Percentiles rank a stretch among this genome's conserved stretches.
phyloP scores from a whole-genome alignment of 1,140 invertebrate genomes.

The Stegodyphus dumicola region DNA sequence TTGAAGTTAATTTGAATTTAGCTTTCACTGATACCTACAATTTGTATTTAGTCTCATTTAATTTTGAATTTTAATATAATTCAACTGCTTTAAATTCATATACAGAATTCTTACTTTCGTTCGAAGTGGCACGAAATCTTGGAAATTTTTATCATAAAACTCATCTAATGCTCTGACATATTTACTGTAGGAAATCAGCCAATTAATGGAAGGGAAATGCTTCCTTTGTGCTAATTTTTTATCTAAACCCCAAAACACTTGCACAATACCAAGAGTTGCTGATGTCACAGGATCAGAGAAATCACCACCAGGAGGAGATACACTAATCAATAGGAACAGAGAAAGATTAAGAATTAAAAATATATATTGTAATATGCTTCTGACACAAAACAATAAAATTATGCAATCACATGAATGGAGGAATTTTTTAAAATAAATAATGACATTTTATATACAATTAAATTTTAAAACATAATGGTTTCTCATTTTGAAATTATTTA shows the following conservation, averaged over 20 bases:
- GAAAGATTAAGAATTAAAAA: too few species aligned
- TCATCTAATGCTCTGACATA: conserved; percentile 98
- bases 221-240: conserved; percentile 99
- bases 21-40: too few species aligned
- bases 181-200: conserved; percentile 99
- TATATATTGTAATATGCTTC: too few species aligned
- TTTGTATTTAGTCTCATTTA: too few species aligned
- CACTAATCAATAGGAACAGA: conserved; percentile 68
- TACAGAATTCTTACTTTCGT: conserved; percentile 68
- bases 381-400: too few species aligned
- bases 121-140: conserved; percentile 93
- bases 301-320: conserved; percentile 99
- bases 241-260: conserved; percentile 98
- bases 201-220: conserved; percentile 99
- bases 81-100: too few species aligned
- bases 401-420: too few species aligned
- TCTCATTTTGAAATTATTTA: too few species aligned
- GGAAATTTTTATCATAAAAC: conserved; percentile 98
- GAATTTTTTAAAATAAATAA: too few species aligned
- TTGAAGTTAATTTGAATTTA: not conserved
- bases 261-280: conserved; percentile 98
- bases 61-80: too few species aligned
- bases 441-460: too few species aligned
- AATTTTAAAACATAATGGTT: too few species aligned
- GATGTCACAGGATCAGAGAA: conserved; percentile 99